Percentiles rank a stretch among this genome's conserved stretches.
phyloP scores from a whole-genome alignment of 2,888 invertebrate species.

The Chrysolina americana region DNA sequence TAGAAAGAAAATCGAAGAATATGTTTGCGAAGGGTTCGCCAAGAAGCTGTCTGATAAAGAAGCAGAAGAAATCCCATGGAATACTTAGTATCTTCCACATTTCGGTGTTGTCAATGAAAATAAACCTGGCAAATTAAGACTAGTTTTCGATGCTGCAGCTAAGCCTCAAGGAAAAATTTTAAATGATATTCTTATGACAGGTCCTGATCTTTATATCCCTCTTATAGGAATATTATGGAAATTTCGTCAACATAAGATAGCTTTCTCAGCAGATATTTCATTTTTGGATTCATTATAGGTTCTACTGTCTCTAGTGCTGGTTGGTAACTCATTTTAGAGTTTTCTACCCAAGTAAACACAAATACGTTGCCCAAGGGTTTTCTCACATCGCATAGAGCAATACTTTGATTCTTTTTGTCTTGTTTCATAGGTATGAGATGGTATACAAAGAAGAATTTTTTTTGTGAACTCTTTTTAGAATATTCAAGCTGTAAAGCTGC shows the following conservation, averaged over 20 bases:
- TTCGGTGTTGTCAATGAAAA: constrained; percentile 10
- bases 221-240: not conserved
- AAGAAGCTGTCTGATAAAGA: not conserved
- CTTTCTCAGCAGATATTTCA: not conserved
- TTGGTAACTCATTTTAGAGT: not conserved
- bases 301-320: not conserved
- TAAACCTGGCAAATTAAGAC: too few species aligned
- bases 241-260: not conserved
- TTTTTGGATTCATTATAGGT: too few species aligned
- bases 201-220: constrained; percentile 1
- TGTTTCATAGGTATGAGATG: too few species aligned
- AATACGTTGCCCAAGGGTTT: too few species aligned
- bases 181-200: constrained; percentile 4
- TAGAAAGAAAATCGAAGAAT: constrained; percentile 2
- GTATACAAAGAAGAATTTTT: too few species aligned
- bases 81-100: constrained; percentile 4
- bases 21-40: not conserved
- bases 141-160: constrained; percentile 5
- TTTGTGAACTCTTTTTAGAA: too few species aligned
- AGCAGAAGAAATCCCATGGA: not conserved
- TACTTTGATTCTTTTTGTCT: too few species aligned
- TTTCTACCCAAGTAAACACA: not conserved
- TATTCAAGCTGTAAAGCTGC: too few species aligned
- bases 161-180: constrained; percentile 2
- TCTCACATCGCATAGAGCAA: too few species aligned